Base-by-base conservation (phyloP, 2,113 vertebrate genomes). In the Acanthisitta chloris region DNA sequence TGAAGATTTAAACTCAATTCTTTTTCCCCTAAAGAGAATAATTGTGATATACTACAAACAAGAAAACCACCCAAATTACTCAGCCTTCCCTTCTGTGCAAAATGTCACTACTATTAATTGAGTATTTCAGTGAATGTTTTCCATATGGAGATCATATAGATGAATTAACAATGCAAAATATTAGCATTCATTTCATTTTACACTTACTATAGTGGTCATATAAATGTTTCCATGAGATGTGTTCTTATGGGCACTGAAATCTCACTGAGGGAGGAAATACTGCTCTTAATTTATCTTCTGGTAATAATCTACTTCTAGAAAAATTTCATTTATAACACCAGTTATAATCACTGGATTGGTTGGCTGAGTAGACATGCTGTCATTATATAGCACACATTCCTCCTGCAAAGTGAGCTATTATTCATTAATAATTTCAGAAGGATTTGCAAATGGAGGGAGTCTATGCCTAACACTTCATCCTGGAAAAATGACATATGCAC, bases 401-500 rank as follows among this genome's bases (percentile, higher is more conserved):
- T 54, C n/a, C 28, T 61, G 23, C 21, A 79, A 86, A 86, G 16
- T 2, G 1, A 91, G 31, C 19, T 79, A 79, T 55, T 70, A 89
- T 45, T 86, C 58, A 70, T 81, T 43, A 87, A 89, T 34, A 1
- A 79, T 76, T 54, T 87, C 65, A 55, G 43, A 74, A 38, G 17
- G 13, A 69, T 48, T 79, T 59, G 17, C 43, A 81, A 66, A 43
- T 58, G 25, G 6, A 67, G 9, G 16, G 42, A 7, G 11, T 64
- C 31, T 76, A 76, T 69, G 21, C 36, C 36, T 52, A 80, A 67
- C 9, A 25, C 19, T 65, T 73, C 9, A n/a, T 69, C 31, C 52
- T 52, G 42, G 13, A 17, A 7, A 7, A 92, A 70, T 2, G 2
- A 59, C 28, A 72, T 8, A 43, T 0, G 0, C 0, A 1, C 21